Evolutionary conservation across 2,113 vertebrate genomes (phyloP), one percentile per base, ranked within the genome.

Genomic region (Taxidea taxus): DNA sequence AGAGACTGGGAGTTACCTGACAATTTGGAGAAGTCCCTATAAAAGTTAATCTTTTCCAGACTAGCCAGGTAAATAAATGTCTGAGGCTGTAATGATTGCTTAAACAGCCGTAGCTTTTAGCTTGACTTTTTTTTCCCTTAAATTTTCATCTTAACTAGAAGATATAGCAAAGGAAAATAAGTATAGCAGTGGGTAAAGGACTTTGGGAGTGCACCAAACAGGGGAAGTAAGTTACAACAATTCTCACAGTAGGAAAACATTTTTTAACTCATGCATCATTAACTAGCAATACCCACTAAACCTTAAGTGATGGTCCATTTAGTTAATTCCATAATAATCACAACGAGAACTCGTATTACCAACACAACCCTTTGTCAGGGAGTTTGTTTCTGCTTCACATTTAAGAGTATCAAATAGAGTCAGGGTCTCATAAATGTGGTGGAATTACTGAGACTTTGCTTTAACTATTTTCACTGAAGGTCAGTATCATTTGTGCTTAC

Each of bases 41-140:
- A 83, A 81, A 87, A 72, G 39, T 97, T 91, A 44, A n/a, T 93
- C 31, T 86, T 89, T 92, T 90, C 72, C 31, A 58, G 85, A n/a
- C 39, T 74, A 72, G 7, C 6, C 91, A 95, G 25, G 72, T 93
- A 95, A 94, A 95, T 88, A 86, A 91, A 90, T 95, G 62, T 83
- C 70, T 88, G 37, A 72, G 14, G 49, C 82, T 89, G 34, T 72
- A 87, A 44, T 87, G 37, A 94, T 60, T 60, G 94, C 27, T 90
- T 92, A 78, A 94, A 72, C 39, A 96, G 68, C n/a, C 25, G 9
- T 85, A 58, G 90, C 47, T 82, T 49, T 66, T 90, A 21, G 13
- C 16, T 91, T 68, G 51, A 77, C 1, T 27, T 49, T 72, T 85
- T 14, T 54, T 78, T 62, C 78, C 6, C 66, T 75, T 82, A 74